Base-by-base conservation (phyloP, 2,113 vertebrate species). In the Bungarus multicinctus region DNA sequence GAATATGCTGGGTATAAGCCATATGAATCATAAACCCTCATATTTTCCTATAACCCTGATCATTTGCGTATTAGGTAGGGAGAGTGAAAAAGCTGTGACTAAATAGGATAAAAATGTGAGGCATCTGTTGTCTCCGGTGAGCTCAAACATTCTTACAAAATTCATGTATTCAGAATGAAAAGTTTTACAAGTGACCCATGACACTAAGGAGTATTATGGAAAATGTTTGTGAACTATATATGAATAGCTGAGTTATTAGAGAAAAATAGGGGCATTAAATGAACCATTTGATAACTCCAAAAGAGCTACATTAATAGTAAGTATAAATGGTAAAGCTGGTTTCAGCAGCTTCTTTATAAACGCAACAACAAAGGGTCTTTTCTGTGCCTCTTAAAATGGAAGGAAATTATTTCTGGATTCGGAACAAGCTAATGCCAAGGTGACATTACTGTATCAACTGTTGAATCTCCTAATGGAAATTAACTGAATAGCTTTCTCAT, bases 291-390 rank as follows among this genome's bases (percentile, higher is more conserved):
- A 25, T 43, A 50, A 91, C 53, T 91, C 64, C 10, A 91, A 91
- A 91, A 85, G 25, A 87, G 57, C 74, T 92, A 89, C 88, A 87
- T 90, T 3, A 0, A 5, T 55, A 91, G 81, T 54, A 89, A 93
- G 55, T 22, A 89, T 0, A 30, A 90, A 54, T 92, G 93, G 86
- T 74, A 93, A 89, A 20, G 89, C 43, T 45, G 91, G 55, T 93
- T 95, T 20, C 92, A 96, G 91, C 0, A 94, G 16, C 54, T 94
- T 4, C 92, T 47, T 39, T 93, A 91, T 91, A 95, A 94, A 89
- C 1, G 87, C 0, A 86, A 60, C 69, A 58, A 93, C 87, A 92
- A 89, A 93, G 81, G 39, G 69, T 50, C 25, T 81, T 91, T 90
- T 88, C 52, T 85, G 0, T 85, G 10, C 34, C 52, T 91, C 92